These are phyloP conservation scores for Drosophila ogumai DNA, from an alignment of 1,140 invertebrate species.

Conservation along the genomic window DNA sequence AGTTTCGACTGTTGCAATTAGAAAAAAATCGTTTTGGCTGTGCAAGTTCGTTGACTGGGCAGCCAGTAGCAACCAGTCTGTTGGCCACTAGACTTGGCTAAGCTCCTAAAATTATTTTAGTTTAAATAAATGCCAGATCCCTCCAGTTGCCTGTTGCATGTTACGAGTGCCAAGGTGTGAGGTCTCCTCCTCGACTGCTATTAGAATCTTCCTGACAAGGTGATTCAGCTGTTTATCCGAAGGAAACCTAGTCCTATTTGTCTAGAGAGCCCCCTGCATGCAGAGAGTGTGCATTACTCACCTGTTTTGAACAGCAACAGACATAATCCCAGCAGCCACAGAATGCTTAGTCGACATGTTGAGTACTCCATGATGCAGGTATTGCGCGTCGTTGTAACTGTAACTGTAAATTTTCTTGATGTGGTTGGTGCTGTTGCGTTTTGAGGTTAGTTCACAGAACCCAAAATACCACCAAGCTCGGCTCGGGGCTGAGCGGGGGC, in stretches of 20 bases:
- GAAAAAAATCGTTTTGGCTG: neutral
- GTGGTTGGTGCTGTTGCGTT: slow-evolving; percentile 54
- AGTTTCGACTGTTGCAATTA: slow-evolving; percentile 13
- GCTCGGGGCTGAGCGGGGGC: slow-evolving; percentile 13
- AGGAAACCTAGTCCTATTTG: neutral
- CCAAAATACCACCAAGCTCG: slow-evolving; percentile 59
- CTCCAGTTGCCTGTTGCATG: neutral
- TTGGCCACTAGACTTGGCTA: neutral
- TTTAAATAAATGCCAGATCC: slow-evolving; percentile 3
- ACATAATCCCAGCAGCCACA: slow-evolving; percentile 71
- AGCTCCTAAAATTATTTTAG: neutral
- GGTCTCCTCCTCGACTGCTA: neutral
- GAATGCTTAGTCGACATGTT: slow-evolving; percentile 59
- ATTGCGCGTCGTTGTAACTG: slow-evolving; percentile 71
- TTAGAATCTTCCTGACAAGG: slow-evolving; percentile 22
- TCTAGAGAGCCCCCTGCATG: too few relatives aligned
- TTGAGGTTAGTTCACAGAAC: slow-evolving; percentile 74
- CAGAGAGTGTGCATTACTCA: slow-evolving; percentile 34
- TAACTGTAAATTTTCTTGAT: slow-evolving; percentile 75
- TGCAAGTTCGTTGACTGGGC: slow-evolving; percentile 29
- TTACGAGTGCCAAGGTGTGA: neutral
- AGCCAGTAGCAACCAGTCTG: neutral
- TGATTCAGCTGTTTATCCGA: slow-evolving; percentile 33
- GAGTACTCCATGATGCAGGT: slow-evolving; percentile 64
- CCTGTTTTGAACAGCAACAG: slow-evolving; percentile 66